phyloP scores from a whole-genome alignment of 2,888 invertebrate species.

The Hydraecia micacea region DNA sequence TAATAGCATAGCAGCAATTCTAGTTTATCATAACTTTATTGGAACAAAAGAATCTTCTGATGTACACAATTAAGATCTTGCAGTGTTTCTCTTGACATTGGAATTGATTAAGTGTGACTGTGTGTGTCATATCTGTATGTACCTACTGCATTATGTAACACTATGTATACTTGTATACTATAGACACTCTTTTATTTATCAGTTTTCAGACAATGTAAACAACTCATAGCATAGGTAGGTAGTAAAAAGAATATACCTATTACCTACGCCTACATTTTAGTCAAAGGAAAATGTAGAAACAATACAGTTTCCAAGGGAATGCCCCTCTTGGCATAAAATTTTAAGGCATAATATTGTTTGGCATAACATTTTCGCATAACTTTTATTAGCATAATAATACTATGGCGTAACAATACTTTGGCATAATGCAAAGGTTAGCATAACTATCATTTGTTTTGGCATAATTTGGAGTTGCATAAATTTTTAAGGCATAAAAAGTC shows the following conservation, averaged over 20 bases:
- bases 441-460: no score
- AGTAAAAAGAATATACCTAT: background rate
- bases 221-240: background rate
- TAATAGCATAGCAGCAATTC: background rate
- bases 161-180: background rate
- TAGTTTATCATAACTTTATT: conserved; percentile 10
- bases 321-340: no score
- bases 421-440: no score
- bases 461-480: no score
- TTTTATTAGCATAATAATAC: no score
- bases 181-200: conserved; percentile 23
- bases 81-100: conserved; percentile 58
- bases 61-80: conserved; percentile 46
- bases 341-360: no score
- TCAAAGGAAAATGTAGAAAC: background rate
- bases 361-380: no score
- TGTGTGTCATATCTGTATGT: conserved; percentile 27
- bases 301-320: background rate
- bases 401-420: no score
- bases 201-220: conserved; percentile 7
- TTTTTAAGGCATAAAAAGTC: no score
- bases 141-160: conserved; percentile 32
- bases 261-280: background rate
- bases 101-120: conserved; percentile 47
- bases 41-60: conserved; percentile 23